phyloP scores from a whole-genome alignment of 2,888 invertebrate genomes.

The Tenthredo notha region DNA sequence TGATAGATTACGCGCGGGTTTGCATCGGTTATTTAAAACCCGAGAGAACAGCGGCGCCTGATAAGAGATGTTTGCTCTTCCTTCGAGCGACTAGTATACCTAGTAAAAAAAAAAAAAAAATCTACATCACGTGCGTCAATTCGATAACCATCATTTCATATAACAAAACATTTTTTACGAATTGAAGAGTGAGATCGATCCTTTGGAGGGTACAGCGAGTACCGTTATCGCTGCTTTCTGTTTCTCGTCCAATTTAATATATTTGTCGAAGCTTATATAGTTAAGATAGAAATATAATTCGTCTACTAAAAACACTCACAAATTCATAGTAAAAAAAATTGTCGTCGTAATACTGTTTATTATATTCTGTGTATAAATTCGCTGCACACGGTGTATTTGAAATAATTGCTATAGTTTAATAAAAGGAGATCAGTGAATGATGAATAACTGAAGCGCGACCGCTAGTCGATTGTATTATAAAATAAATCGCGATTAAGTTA shows the following conservation, averaged over 20 bases:
- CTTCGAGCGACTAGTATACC: neutral
- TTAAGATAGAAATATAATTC: neutral
- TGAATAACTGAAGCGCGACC: neutral
- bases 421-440: neutral
- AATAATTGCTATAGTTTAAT: neutral
- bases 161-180: neutral
- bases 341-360: neutral
- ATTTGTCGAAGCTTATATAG: neutral
- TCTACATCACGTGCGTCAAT: neutral
- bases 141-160: neutral
- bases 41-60: neutral
- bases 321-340: neutral
- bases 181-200: neutral
- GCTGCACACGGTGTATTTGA: neutral
- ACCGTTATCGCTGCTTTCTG: slow-evolving; percentile 17
- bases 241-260: neutral
- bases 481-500: neutral
- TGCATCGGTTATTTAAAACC: neutral
- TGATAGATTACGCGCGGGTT: neutral
- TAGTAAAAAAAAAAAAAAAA: neutral
- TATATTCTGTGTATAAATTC: neutral
- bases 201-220: neutral
- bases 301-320: neutral
- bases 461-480: neutral
- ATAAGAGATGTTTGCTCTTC: neutral